phyloP scores from a whole-genome alignment of 2,888 invertebrate genomes.

The Epirrhoe alternata region DNA sequence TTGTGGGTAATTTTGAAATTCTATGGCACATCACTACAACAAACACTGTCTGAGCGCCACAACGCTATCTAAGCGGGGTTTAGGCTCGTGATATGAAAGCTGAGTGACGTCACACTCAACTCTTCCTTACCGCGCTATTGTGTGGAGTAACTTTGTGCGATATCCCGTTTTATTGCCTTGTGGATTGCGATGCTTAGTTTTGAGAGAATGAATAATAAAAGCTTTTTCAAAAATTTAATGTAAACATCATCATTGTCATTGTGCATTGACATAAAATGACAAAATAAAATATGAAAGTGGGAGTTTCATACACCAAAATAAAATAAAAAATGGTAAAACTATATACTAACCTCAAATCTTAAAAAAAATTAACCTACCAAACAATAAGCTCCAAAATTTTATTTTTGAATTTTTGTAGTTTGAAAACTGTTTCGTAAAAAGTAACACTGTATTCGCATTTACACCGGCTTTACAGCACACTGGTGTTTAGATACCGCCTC shows the following conservation, averaged over 20 bases:
- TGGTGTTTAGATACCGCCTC: slow-evolving; percentile 67
- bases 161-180: slow-evolving; percentile 74
- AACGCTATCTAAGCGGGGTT: slow-evolving; percentile 60
- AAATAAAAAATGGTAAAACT: too few species aligned
- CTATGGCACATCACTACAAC: slow-evolving; percentile 19
- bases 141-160: slow-evolving; percentile 54
- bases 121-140: slow-evolving; percentile 41
- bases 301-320: too few species aligned
- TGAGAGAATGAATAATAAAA: slow-evolving; percentile 53
- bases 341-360: too few species aligned
- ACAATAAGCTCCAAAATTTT: too few species aligned
- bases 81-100: slow-evolving; percentile 79
- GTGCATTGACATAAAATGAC: too few species aligned
- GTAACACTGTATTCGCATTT: slow-evolving; percentile 12
- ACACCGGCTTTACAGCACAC: slow-evolving; percentile 73
- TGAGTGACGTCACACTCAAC: slow-evolving; percentile 73
- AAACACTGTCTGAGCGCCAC: slow-evolving; percentile 37
- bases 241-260: too few species aligned
- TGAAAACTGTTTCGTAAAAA: background rate
- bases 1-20: too few species aligned
- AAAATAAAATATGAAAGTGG: too few species aligned
- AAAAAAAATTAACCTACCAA: too few species aligned
- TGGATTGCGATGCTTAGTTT: slow-evolving; percentile 81
- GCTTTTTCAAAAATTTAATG: too few species aligned
- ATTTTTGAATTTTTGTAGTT: background rate